These are phyloP conservation scores for Odobenus rosmarus DNA, from an alignment of 2,113 vertebrate species.

Conservation along the genomic window DNA sequence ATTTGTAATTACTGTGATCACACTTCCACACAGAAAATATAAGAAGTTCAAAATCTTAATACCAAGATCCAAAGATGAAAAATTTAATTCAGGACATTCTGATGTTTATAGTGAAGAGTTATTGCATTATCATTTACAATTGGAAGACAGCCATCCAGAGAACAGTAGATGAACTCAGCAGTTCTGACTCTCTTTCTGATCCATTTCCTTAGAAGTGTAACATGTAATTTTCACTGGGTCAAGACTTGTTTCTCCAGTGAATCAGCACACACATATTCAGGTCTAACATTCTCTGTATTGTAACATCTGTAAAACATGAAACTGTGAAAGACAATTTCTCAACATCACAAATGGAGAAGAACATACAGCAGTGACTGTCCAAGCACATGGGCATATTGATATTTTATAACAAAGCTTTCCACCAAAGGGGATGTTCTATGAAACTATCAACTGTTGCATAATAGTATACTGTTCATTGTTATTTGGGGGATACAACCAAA, in stretches of 20 bases:
- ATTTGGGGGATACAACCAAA: neutral
- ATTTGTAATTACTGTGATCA: constrained; percentile 59
- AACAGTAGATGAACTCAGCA: neutral
- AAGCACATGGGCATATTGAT: neutral
- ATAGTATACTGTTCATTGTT: neutral
- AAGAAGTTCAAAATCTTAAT: constrained; percentile 51
- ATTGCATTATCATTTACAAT: constrained; percentile 63
- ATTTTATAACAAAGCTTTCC: neutral
- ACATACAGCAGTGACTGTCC: neutral
- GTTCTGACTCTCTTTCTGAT: constrained; percentile 18
- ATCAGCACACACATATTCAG: neutral
- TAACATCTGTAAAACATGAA: constrained; percentile 21
- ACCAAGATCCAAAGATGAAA: neutral
- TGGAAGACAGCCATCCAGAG: neutral
- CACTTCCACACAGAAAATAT: constrained; percentile 26
- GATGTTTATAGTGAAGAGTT: neutral
- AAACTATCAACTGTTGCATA: neutral
- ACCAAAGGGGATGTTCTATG: neutral
- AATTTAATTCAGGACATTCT: neutral
- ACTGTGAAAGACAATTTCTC: neutral
- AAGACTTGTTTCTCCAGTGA: neutral
- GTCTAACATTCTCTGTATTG: neutral
- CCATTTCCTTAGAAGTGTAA: constrained; percentile 43
- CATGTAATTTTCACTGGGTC: constrained; percentile 46
- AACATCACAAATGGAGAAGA: neutral